A percentile compares a stretch with the other conserved stretches of the same genome.
phyloP scores from a whole-genome alignment of 2,888 invertebrate species.

The Agrotis clavis region DNA sequence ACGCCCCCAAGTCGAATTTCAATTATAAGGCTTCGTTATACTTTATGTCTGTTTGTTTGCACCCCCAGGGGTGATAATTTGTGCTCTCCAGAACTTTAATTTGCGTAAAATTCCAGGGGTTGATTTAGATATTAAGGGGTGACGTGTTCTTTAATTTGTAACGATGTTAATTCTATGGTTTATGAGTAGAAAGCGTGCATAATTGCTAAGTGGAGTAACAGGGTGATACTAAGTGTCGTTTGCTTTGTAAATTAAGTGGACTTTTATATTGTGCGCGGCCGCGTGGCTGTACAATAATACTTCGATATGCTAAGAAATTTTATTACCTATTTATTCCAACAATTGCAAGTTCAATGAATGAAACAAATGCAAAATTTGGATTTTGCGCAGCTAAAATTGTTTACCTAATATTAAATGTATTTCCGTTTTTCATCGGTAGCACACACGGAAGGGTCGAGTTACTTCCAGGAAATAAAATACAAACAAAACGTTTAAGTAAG shows the following conservation, averaged over 20 bases:
- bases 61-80: slow-evolving; percentile 61
- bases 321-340: no score
- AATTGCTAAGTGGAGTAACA: background rate
- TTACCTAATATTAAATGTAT: background rate
- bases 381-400: background rate
- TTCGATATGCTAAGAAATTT: no score
- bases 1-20: slow-evolving; percentile 62
- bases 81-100: slow-evolving; percentile 63
- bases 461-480: background rate
- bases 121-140: slow-evolving; percentile 50
- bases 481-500: background rate
- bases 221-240: background rate
- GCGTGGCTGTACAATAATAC: no score
- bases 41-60: slow-evolving; percentile 62
- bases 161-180: slow-evolving; percentile 49
- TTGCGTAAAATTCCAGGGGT: slow-evolving; percentile 56
- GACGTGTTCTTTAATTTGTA: slow-evolving; percentile 51
- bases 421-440: background rate
- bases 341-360: background rate
- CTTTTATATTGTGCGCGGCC: background rate
- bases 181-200: slow-evolving; percentile 16
- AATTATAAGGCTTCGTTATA: slow-evolving; percentile 64
- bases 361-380: background rate
- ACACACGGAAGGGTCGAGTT: background rate
- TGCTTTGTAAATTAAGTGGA: background rate